phyloP scores from a whole-genome alignment of 2,888 invertebrate species.

The Drosophila fulvimacula region DNA sequence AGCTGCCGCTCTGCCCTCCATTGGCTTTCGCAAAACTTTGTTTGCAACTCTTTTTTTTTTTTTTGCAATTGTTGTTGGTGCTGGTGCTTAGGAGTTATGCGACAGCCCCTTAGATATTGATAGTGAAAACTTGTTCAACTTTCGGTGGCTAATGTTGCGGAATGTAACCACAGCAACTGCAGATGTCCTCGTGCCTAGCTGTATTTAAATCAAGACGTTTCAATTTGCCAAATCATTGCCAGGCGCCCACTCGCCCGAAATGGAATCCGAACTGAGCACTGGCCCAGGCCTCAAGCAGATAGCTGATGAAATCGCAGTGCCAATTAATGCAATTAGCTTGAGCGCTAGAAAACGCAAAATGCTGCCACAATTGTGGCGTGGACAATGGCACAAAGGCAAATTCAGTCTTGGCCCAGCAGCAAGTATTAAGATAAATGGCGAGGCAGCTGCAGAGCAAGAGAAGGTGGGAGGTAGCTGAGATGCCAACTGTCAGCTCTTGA shows the following conservation, averaged over 20 bases:
- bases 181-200: neutral
- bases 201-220: conserved; percentile 41
- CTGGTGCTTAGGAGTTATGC: conserved; percentile 58
- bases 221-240: neutral
- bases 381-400: conserved; percentile 11
- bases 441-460: conserved; percentile 3
- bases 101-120: conserved; percentile 61
- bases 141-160: conserved; percentile 74
- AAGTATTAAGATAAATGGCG: conserved; percentile 46
- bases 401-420: conserved; percentile 7
- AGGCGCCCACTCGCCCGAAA: neutral
- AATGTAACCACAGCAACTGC: conserved; percentile 29
- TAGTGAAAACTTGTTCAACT: conserved; percentile 69
- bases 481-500: neutral
- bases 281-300: conserved; percentile 5
- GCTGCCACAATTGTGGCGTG: conserved; percentile 8
- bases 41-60: conserved; percentile 58
- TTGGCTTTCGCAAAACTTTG: conserved; percentile 75
- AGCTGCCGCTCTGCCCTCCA: conserved; percentile 41
- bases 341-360: conserved; percentile 16
- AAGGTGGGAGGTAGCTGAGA: neutral
- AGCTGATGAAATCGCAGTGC: conserved; percentile 17
- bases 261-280: conserved; percentile 7
- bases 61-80: neutral
- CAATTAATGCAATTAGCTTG: conserved; percentile 65